phyloP scores from a whole-genome alignment of 2,113 vertebrate species.

The Hystrix brachyura region DNA sequence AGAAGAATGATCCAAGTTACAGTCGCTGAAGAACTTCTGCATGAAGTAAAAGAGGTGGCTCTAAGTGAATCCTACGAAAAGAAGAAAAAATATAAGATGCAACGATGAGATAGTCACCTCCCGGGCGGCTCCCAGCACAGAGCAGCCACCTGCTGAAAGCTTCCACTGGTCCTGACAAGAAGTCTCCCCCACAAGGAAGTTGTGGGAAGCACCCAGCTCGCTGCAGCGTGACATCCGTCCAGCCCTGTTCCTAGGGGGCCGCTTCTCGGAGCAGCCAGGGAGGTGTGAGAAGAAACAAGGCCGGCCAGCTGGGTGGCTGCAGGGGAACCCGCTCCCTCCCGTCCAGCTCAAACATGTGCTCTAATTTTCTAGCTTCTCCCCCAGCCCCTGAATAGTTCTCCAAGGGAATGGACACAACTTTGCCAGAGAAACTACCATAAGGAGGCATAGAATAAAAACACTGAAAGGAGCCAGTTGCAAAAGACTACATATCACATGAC shows the following conservation, averaged over 20 bases:
- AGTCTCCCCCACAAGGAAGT: background rate
- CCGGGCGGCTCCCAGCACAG: background rate
- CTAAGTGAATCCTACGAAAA: background rate
- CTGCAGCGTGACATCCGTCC: background rate
- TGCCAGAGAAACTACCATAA: background rate
- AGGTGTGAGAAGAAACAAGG: background rate
- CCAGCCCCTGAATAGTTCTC: background rate
- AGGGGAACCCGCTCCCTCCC: background rate
- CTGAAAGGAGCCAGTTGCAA: background rate
- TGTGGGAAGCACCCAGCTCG: background rate
- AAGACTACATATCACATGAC: background rate
- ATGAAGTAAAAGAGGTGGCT: background rate
- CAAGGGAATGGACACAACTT: background rate
- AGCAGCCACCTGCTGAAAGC: background rate
- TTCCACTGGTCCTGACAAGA: accelerated
- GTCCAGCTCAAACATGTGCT: background rate
- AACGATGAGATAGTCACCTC: background rate
- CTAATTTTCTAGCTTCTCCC: background rate
- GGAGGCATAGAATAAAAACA: background rate
- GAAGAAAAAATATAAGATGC: background rate
- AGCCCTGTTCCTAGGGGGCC: background rate
- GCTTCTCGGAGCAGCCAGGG: background rate
- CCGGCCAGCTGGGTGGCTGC: accelerated
- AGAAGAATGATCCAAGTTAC: background rate
- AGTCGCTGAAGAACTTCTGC: background rate